Percentiles rank a stretch among this genome's conserved stretches.
phyloP scores from a whole-genome alignment of 2,113 vertebrate genomes.

The Tragelaphus imberbis region DNA sequence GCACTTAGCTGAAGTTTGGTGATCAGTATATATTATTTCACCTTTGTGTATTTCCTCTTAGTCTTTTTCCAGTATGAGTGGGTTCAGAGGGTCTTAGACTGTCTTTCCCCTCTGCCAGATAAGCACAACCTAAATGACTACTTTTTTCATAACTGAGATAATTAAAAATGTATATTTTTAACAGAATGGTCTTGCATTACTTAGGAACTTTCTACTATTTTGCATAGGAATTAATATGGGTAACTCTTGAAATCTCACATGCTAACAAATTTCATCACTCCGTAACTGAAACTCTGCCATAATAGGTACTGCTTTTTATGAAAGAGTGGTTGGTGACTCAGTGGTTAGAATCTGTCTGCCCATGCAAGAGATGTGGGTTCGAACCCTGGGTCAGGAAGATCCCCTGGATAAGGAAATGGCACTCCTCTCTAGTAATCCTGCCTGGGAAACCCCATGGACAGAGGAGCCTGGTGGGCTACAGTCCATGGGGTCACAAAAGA shows the following conservation, averaged over 20 bases:
- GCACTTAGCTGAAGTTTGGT: background rate
- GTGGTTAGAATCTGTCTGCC: background rate
- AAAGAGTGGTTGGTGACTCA: background rate
- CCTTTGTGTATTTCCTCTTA: background rate
- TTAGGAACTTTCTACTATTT: background rate
- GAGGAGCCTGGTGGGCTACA: background rate
- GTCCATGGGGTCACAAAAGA: background rate
- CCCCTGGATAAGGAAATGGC: background rate
- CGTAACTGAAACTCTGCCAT: background rate
- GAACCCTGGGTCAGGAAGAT: background rate
- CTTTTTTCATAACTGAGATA: background rate
- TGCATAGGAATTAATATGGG: background rate
- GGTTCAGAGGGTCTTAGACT: background rate
- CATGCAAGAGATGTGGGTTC: background rate
- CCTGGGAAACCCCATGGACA: background rate
- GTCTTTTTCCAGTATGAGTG: background rate
- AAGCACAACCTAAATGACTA: background rate
- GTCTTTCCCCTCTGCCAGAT: background rate
- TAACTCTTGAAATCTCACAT: background rate
- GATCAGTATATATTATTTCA: background rate
- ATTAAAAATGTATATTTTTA: background rate
- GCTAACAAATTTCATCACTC: background rate
- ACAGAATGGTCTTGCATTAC: background rate
- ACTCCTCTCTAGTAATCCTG: background rate
- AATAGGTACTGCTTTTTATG: background rate